Evolutionary conservation across 2,113 vertebrate genomes (phyloP).

Genomic region (Glaucidium brasilianum): DNA sequence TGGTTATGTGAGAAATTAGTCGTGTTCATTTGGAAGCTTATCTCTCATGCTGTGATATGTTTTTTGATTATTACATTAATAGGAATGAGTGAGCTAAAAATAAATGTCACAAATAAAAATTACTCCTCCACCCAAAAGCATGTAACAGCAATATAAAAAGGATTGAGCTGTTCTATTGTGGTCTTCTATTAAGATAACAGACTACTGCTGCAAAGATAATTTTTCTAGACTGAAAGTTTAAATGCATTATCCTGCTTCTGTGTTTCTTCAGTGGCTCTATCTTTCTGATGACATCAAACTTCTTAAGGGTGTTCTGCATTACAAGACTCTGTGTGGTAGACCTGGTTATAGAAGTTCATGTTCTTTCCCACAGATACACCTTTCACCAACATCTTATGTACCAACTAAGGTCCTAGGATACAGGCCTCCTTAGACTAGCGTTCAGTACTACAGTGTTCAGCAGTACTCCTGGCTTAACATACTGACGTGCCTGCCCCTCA

Average conservation of each 20-base stretch:
- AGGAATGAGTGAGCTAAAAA: neutral
- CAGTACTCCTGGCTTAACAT: neutral
- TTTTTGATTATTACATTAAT: neutral
- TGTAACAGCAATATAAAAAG: neutral
- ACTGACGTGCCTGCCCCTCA: neutral
- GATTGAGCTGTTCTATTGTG: neutral
- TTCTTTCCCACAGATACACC: neutral
- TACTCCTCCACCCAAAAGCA: neutral
- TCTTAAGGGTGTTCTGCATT: neutral
- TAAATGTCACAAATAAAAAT: neutral
- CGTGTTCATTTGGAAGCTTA: constrained; percentile 4
- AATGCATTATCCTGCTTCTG: neutral
- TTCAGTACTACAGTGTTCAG: neutral
- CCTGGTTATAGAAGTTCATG: neutral
- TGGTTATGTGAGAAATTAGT: neutral
- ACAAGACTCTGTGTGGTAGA: neutral
- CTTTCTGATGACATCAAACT: neutral
- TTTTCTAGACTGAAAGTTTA: neutral
- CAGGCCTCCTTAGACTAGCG: neutral
- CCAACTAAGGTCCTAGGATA: neutral
- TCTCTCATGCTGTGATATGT: neutral
- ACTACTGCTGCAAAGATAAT: neutral
- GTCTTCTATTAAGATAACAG: neutral
- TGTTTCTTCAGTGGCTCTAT: neutral
- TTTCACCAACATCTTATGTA: neutral